Conservation (phyloP, 2,888 invertebrate genomes). For the Serripes groenlandicus region DNA sequence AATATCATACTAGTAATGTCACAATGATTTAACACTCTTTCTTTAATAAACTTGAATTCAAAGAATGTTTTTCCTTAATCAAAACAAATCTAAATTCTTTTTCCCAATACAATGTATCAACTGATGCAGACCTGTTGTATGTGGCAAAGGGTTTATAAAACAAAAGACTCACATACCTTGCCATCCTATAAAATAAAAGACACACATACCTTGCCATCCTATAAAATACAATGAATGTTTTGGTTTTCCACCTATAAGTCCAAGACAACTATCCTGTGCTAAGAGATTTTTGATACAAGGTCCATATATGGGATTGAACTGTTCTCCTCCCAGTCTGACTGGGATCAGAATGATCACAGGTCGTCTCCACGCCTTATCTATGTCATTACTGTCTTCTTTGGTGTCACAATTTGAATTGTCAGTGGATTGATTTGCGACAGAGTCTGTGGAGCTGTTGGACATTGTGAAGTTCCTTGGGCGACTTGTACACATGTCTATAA, state of each 20-base stretch:
- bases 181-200: neutral
- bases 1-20: no score
- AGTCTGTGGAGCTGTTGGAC: constrained; percentile 35
- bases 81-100: no score
- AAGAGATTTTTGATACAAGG: constrained; percentile 93
- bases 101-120: no score
- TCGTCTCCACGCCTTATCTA: constrained; percentile 72
- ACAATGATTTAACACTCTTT: no score
- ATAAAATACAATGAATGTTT: constrained; percentile 97
- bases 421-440: neutral
- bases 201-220: constrained; percentile 92
- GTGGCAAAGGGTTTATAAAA: no score
- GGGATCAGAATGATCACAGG: constrained; percentile 93
- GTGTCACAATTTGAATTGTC: neutral
- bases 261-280: constrained; percentile 93
- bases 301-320: constrained; percentile 94
- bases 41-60: no score
- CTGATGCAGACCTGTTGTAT: no score
- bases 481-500: constrained; percentile 88
- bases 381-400: neutral
- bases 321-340: constrained; percentile 94
- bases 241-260: constrained; percentile 96
- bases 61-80: no score
- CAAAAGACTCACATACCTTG: no score
- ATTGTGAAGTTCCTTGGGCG: constrained; percentile 67